phyloP scores from a whole-genome alignment of 1,140 invertebrate genomes.

The Bicyclus anynana region DNA sequence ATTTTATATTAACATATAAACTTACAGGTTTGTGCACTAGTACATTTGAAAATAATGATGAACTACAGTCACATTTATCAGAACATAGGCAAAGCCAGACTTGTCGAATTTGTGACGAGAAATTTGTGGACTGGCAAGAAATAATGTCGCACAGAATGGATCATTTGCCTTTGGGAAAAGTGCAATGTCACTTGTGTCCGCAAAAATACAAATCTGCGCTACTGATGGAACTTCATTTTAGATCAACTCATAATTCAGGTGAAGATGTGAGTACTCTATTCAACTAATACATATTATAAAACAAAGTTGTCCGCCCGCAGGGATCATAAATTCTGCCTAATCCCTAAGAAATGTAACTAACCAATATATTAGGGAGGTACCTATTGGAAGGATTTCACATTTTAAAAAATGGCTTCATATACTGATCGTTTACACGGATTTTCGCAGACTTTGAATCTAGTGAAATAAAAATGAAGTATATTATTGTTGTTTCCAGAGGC shows the following conservation, averaged over 20 bases:
- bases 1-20: no score
- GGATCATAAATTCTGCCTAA: no score
- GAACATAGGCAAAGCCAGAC: slow-evolving; percentile 16
- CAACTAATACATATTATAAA: no score
- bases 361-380: no score
- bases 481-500: no score
- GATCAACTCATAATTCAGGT: slow-evolving; percentile 33
- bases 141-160: slow-evolving; percentile 44
- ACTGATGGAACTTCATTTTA: slow-evolving; percentile 50
- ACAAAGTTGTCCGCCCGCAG: no score
- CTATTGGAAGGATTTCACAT: no score
- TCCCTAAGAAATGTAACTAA: no score
- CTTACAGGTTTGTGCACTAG: slow-evolving; percentile 53
- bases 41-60: slow-evolving; percentile 23
- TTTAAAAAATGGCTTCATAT: no score
- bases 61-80: background rate
- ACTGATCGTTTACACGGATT: no score
- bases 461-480: no score
- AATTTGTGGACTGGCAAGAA: slow-evolving; percentile 35
- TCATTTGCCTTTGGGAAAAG: slow-evolving; percentile 35
- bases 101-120: slow-evolving; percentile 28
- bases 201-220: slow-evolving; percentile 27
- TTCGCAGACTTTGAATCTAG: no score
- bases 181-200: slow-evolving; percentile 46
- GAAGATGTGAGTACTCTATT: slow-evolving; percentile 34